Evolutionary conservation across 1,140 invertebrate genomes (phyloP), one percentile per base, ranked within the genome.

Genomic region (Leptinotarsa undecemlineata): DNA sequence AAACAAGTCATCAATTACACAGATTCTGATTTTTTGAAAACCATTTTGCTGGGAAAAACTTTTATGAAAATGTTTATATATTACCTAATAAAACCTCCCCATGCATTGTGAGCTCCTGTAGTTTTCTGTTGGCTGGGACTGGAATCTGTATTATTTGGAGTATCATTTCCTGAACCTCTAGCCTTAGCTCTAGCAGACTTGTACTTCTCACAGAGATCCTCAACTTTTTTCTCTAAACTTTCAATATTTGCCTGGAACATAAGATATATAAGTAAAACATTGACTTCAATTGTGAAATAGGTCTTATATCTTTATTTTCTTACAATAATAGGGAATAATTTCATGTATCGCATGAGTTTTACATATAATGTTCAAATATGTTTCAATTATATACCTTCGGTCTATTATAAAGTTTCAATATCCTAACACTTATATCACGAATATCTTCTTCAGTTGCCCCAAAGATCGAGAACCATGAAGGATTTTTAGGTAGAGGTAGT

Each of bases 391-490:
- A 90, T 73, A 95, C 93, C 86, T 94, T 94, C 11, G 90, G 86
- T 75, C 95, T 88, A 47, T 90, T 91, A 82, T 99, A 99, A 0
- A 99, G 86, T 75, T 92, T 88, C 33, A 98, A 86, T 75, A 99
- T 96, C 23, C 91, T 90, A 48, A 91, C 85, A 78, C 93, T 96
- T 48, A 98, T 94, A 79, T 96, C 94, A 73, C 92, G 88, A 13
- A 99, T 95, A 68, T 95, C 90, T 17, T 89, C 88, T 86, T 97
- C 95, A 0, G 88, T 88, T 0, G 96, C 95, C 81, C 92, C 91
- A 83, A 99, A 98, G 2, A 96, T 85, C 1, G 89, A 86, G 84
- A 92, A 98, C 97, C 98, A 99, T 0, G 94, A 87, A 0, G 97
- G 97, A 77, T 90, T 91, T 73, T 91, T 93, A 6, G 97, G 96